phyloP scores from a whole-genome alignment of 2,888 invertebrate species.

The Conus canariensis region DNA sequence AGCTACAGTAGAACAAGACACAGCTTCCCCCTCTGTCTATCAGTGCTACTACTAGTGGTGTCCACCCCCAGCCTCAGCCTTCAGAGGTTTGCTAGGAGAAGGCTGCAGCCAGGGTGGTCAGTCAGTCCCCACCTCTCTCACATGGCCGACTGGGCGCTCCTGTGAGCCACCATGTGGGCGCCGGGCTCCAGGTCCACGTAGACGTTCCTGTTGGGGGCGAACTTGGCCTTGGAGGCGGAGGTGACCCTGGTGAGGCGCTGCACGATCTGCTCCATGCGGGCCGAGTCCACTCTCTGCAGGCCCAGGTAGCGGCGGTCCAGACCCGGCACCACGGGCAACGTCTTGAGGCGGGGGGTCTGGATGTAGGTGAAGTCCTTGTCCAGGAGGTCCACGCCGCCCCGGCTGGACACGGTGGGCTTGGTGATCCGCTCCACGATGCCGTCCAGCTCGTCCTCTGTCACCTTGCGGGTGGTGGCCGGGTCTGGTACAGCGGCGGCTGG shows the following conservation, averaged over 20 bases:
- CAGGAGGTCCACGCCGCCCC: conserved; percentile 60
- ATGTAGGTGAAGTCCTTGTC: conserved; percentile 66
- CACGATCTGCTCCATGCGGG: conserved; percentile 65
- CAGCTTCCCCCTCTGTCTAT: too few relatives aligned
- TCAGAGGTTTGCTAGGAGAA: too few relatives aligned
- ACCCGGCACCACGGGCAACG: conserved; percentile 66
- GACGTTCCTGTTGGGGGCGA: conserved; percentile 63
- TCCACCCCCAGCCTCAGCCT: too few relatives aligned
- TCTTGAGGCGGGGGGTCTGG: conserved; percentile 60
- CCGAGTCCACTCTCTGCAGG: conserved; percentile 55
- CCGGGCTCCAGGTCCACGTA: conserved; percentile 61
- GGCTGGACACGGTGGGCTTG: conserved; percentile 66
- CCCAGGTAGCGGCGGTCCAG: conserved; percentile 65
- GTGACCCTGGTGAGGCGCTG: conserved; percentile 66
- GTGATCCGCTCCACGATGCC: conserved; percentile 65
- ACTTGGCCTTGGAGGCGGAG: conserved; percentile 67
- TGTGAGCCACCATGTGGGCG: conserved; percentile 46
- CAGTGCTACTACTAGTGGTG: too few relatives aligned
- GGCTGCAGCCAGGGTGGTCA: not conserved
- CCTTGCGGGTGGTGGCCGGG: conserved; percentile 52
- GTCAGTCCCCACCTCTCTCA: not conserved
- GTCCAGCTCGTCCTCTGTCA: conserved; percentile 56
- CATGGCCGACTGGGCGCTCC: conserved; percentile 13
- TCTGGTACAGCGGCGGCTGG: conserved; percentile 42
- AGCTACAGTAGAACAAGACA: too few relatives aligned